Evolutionary conservation across 2,797 vertebrate species (phyloP).

Genomic region (Gouania willdenowi): DNA sequence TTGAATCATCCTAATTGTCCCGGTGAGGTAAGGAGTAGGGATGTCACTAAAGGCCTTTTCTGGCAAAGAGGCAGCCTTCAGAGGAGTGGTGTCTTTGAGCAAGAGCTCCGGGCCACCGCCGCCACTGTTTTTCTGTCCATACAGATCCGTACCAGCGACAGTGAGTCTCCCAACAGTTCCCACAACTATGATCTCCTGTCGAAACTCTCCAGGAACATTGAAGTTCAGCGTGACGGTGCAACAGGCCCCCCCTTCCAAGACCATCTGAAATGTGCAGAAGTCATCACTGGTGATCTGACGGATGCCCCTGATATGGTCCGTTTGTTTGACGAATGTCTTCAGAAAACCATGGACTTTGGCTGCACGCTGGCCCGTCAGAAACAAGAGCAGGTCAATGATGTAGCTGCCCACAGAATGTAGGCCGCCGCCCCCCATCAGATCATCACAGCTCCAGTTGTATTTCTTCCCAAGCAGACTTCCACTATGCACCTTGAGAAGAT

Average conservation of each 20-base stretch:
- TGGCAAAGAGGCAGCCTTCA: constrained; percentile 88
- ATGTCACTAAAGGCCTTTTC: constrained; percentile 97
- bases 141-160: constrained; percentile 87
- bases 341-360: constrained; percentile 93
- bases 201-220: constrained; percentile 93
- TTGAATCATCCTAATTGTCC: constrained; percentile 97
- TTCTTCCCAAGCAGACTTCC: constrained; percentile 96
- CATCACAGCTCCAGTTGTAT: constrained; percentile 99
- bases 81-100: constrained; percentile 85
- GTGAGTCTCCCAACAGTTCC: constrained; percentile 86
- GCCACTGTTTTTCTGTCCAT: constrained; percentile 88
- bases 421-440: constrained; percentile 96
- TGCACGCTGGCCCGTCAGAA: constrained; percentile 90
- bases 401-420: constrained; percentile 97
- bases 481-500: constrained; percentile 80
- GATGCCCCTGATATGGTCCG: constrained; percentile 94
- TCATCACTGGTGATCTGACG: constrained; percentile 98
- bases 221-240: constrained; percentile 98
- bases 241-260: constrained; percentile 91
- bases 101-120: constrained; percentile 82
- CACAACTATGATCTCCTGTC: constrained; percentile 91
- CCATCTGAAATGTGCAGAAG: constrained; percentile 99
- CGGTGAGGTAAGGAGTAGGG: constrained; percentile 89
- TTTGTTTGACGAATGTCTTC: constrained; percentile 97
- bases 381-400: constrained; percentile 96